These are phyloP conservation scores for Hymenopus coronatus DNA, from an alignment of 2,888 invertebrate genomes.

Conservation along the genomic window DNA sequence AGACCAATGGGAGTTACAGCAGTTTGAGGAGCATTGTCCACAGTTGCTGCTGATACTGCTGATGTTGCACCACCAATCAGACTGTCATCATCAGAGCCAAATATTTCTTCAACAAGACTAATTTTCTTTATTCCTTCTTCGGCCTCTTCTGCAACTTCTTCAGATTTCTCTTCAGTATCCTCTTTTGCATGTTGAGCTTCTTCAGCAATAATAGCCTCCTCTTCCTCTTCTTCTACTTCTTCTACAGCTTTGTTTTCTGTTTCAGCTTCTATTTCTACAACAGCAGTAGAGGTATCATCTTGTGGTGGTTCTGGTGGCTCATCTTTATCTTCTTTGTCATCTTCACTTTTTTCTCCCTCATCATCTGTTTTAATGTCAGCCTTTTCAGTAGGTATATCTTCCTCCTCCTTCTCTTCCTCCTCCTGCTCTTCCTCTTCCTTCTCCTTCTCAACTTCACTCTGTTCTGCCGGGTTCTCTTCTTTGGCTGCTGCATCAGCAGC, in stretches of 20 bases:
- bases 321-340: slow-evolving; percentile 34
- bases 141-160: slow-evolving; percentile 31
- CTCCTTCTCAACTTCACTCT: background rate
- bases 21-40: slow-evolving; percentile 30
- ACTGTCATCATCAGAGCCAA: slow-evolving; percentile 36
- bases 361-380: slow-evolving; percentile 36
- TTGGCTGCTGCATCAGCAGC: background rate
- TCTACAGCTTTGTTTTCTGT: slow-evolving; percentile 30
- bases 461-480: background rate
- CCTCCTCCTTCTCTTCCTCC: background rate
- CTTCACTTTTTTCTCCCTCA: slow-evolving; percentile 35
- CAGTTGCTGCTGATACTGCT: slow-evolving; percentile 35
- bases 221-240: slow-evolving; percentile 25
- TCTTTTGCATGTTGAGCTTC: slow-evolving; percentile 26
- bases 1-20: slow-evolving; percentile 46
- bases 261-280: slow-evolving; percentile 35
- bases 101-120: slow-evolving; percentile 24
- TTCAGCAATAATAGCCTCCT: slow-evolving; percentile 23
- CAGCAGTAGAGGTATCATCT: slow-evolving; percentile 45
- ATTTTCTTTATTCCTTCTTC: slow-evolving; percentile 20
- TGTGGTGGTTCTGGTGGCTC: slow-evolving; percentile 41
- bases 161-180: slow-evolving; percentile 28
- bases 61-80: slow-evolving; percentile 36
- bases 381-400: slow-evolving; percentile 31
- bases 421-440: background rate